Conservation (phyloP, 2,888 invertebrate genomes). For the Drosophila kuntzei region DNA sequence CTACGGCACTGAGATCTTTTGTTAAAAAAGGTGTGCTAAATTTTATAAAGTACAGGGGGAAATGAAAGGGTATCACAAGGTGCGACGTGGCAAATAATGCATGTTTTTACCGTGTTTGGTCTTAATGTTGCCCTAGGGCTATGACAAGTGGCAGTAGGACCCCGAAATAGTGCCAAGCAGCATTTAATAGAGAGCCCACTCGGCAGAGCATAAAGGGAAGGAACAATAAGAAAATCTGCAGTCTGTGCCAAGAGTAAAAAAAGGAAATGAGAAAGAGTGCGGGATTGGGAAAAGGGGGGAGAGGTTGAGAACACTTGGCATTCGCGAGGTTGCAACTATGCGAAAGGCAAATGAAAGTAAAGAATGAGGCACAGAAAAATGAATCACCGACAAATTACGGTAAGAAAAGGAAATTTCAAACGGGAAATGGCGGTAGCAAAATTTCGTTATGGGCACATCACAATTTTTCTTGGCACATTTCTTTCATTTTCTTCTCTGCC, state of each 20-base stretch:
- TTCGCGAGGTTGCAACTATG: conserved; percentile 21
- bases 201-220: background rate
- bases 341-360: conserved; percentile 38
- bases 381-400: conserved; percentile 78
- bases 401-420: conserved; percentile 65
- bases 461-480: conserved; percentile 42
- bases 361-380: conserved; percentile 57
- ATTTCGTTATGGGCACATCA: conserved; percentile 67
- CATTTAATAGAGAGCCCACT: conserved; percentile 51
- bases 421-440: conserved; percentile 71
- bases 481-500: conserved; percentile 11
- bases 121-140: conserved; percentile 45
- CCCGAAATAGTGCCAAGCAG: conserved; percentile 45
- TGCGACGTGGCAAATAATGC: conserved; percentile 12
- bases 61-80: conserved; percentile 13
- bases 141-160: conserved; percentile 42
- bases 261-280: conserved; percentile 2
- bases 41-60: background rate
- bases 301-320: background rate
- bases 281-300: background rate
- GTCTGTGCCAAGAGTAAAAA: conserved; percentile 7
- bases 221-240: conserved; percentile 24
- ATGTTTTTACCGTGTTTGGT: conserved; percentile 24
- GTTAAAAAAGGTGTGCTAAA: too few species aligned
- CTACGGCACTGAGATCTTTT: too few species aligned